Percentiles rank a stretch among this genome's conserved stretches.
phyloP scores from a whole-genome alignment of 2,113 vertebrate genomes.

The Stomatorhinus ivindoensis region DNA sequence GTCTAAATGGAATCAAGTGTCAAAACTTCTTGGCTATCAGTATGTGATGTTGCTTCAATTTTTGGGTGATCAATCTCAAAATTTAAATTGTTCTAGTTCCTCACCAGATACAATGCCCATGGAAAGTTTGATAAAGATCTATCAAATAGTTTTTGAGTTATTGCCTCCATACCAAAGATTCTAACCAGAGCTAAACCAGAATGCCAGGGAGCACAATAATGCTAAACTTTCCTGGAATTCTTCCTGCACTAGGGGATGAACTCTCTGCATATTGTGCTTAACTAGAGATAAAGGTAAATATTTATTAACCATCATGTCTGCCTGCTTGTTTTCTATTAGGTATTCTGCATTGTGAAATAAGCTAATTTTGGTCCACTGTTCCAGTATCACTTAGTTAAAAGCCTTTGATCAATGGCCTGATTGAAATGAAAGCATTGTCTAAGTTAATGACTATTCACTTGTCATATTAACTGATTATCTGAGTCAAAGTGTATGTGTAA shows the following conservation, averaged over 20 bases:
- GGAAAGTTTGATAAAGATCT: neutral
- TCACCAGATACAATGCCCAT: neutral
- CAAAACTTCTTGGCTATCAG: neutral
- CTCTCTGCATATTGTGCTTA: neutral
- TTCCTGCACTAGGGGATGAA: neutral
- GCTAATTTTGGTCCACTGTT: neutral
- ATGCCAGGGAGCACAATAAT: neutral
- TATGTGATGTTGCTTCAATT: neutral
- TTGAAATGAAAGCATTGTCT: neutral
- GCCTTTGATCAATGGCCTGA: constrained; percentile 9
- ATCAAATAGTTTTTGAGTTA: neutral
- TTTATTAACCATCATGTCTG: neutral
- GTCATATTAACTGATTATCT: neutral
- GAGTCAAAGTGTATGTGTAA: neutral
- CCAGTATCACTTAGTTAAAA: neutral
- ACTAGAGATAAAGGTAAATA: neutral
- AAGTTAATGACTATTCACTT: neutral
- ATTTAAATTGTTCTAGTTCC: neutral
- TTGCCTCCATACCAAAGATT: neutral
- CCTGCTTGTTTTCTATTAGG: neutral
- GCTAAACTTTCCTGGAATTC: neutral
- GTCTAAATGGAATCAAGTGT: neutral
- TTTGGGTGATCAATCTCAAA: neutral
- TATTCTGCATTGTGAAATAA: neutral
- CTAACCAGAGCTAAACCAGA: neutral